Conservation (phyloP, 2,888 invertebrate genomes). For the Stenchaetothrips biformis region DNA sequence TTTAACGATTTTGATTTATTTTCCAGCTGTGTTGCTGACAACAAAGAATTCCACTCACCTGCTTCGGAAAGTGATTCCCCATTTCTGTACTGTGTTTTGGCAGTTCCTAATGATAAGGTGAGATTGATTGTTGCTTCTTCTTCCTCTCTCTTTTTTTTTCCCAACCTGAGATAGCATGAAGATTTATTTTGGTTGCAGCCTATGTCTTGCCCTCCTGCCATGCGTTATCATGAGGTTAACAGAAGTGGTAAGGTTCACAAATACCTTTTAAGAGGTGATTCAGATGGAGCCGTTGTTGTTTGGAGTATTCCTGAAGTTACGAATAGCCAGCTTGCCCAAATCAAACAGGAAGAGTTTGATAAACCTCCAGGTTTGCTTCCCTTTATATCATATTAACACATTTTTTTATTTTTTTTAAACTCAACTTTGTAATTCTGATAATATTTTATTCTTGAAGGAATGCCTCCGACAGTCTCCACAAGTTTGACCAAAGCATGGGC, state of each 20-base stretch:
- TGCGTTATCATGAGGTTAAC: constrained; percentile 63
- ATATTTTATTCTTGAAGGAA: constrained; percentile 47
- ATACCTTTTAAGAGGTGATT: constrained; percentile 80
- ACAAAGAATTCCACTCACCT: constrained; percentile 83
- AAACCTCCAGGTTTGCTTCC: constrained; percentile 46
- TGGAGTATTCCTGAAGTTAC: constrained; percentile 87
- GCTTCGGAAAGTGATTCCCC: constrained; percentile 78
- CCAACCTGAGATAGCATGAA: constrained; percentile 17
- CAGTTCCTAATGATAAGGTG: constrained; percentile 42
- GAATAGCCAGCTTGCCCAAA: constrained; percentile 55
- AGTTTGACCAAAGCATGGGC: constrained; percentile 85
- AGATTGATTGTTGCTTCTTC: constrained; percentile 29
- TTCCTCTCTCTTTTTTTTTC: constrained; percentile 18
- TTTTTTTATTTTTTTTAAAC: background rate
- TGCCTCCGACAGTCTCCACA: constrained; percentile 73
- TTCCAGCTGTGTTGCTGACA: constrained; percentile 81
- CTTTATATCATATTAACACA: constrained; percentile 13
- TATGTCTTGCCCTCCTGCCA: constrained; percentile 85
- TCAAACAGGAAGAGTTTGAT: constrained; percentile 55
- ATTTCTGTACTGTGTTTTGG: constrained; percentile 70
- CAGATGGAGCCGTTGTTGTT: constrained; percentile 80
- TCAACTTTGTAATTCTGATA: background rate
- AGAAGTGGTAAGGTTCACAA: constrained; percentile 62
- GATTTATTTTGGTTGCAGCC: constrained; percentile 53
- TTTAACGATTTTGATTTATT: constrained; percentile 31